A percentile compares a stretch with the other conserved stretches of the same genome.
Evolutionary conservation across 35 echinoderm and acorn worm species (phyloP).

Genomic region (Apostichopus californicus): DNA sequence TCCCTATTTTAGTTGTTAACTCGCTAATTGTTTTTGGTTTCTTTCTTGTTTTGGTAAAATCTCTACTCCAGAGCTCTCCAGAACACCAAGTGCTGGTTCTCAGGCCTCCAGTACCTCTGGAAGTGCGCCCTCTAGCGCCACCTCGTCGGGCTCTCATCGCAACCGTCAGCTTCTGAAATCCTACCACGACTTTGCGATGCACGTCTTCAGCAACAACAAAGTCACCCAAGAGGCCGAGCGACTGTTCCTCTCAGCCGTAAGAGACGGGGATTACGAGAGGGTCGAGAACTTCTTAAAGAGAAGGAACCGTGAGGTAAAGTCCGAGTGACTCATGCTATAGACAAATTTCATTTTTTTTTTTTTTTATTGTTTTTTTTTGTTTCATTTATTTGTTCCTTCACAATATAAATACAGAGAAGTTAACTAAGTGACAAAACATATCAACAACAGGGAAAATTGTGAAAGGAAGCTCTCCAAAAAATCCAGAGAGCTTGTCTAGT

Average conservation of each 20-base stretch:
- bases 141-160: slow-evolving; percentile 74
- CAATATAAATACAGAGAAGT: too few species aligned
- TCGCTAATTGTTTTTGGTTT: too few species aligned
- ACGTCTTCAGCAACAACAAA: slow-evolving; percentile 84
- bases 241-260: slow-evolving; percentile 73
- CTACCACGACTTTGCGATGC: slow-evolving; percentile 97
- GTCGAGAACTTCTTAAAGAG: slow-evolving; percentile 88
- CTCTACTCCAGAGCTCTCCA: background rate
- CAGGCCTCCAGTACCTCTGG: slow-evolving; percentile 21
- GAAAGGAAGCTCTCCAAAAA: too few species aligned
- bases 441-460: too few species aligned
- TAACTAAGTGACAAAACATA: too few species aligned
- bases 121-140: slow-evolving; percentile 53
- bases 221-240: slow-evolving; percentile 57
- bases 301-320: slow-evolving; percentile 80
- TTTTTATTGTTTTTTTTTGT: too few species aligned
- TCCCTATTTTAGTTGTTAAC: too few species aligned
- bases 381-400: too few species aligned
- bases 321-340: too few species aligned
- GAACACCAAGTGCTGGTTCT: slow-evolving; percentile 18
- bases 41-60: too few species aligned
- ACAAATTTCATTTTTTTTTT: too few species aligned
- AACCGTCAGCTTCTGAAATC: slow-evolving; percentile 81
- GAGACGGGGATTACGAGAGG: slow-evolving; percentile 71
- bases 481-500: too few species aligned